phyloP scores from a whole-genome alignment of 2,888 invertebrate genomes.

The Lysandra coridon region DNA sequence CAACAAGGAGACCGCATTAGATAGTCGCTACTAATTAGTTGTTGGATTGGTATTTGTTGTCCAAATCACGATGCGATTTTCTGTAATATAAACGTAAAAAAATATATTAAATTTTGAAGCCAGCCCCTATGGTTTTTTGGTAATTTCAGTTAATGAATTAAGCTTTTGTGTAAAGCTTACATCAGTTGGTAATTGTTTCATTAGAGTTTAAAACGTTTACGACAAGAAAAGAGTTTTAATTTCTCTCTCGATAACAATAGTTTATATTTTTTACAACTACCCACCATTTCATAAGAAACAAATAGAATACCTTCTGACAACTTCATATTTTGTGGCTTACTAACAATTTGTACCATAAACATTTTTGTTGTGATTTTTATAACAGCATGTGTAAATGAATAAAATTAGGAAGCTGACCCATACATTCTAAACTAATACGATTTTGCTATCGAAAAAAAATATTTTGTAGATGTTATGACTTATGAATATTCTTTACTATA shows the following conservation, averaged over 20 bases:
- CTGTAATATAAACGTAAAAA: background rate
- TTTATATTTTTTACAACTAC: background rate
- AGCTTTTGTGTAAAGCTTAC: background rate
- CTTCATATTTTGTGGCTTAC: constrained; percentile 20
- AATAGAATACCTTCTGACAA: constrained; percentile 8
- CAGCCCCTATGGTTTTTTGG: background rate
- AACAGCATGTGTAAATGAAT: constrained; percentile 45
- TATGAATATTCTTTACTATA: background rate
- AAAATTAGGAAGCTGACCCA: constrained; percentile 59
- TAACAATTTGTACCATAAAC: constrained; percentile 18
- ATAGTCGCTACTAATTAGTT: background rate
- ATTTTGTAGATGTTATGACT: background rate
- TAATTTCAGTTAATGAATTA: background rate
- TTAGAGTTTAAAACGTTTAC: background rate
- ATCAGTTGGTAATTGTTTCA: background rate
- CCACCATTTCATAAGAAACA: background rate
- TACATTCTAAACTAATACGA: constrained; percentile 49
- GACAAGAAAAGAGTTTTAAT: background rate
- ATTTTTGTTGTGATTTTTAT: constrained; percentile 34
- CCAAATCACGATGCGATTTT: too few species aligned
- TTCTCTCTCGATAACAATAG: background rate
- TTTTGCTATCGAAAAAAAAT: constrained; percentile 24
- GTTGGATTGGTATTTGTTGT: background rate
- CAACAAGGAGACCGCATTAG: background rate
- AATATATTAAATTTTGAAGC: too few species aligned